Conservation (phyloP, 2,888 invertebrate genomes). For the Drosophila meridiana region DNA sequence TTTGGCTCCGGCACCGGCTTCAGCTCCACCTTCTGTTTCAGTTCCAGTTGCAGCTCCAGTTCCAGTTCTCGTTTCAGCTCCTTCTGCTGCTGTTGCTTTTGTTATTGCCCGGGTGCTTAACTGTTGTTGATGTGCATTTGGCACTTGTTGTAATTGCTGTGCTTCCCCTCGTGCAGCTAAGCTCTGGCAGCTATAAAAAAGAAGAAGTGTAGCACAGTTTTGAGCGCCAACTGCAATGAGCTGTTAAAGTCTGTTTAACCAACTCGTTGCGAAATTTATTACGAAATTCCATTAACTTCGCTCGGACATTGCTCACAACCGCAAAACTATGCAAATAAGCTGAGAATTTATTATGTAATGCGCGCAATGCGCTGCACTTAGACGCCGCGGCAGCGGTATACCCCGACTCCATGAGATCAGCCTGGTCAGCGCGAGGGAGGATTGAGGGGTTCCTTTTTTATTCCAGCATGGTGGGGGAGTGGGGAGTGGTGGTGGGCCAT, state of each 20-base stretch:
- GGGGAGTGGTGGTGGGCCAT: constrained; percentile 9
- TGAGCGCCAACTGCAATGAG: constrained; percentile 56
- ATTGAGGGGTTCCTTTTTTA: neutral
- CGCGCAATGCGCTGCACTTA: constrained; percentile 68
- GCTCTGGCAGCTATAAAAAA: constrained; percentile 18
- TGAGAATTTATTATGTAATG: constrained; percentile 78
- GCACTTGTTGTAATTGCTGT: constrained; percentile 78
- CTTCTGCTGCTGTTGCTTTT: constrained; percentile 5
- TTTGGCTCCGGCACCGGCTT: constrained; percentile 22
- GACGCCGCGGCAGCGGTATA: constrained; percentile 17
- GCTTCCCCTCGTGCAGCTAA: constrained; percentile 2
- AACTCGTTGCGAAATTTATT: constrained; percentile 74
- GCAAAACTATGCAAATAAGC: constrained; percentile 82
- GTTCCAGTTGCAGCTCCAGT: neutral
- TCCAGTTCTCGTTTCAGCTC: neutral
- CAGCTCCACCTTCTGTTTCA: neutral
- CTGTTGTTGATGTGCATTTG: constrained; percentile 80
- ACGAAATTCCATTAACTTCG: constrained; percentile 78
- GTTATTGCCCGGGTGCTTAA: constrained; percentile 30
- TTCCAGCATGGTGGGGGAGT: neutral
- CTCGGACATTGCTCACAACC: constrained; percentile 74
- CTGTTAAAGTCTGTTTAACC: constrained; percentile 68
- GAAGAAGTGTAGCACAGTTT: constrained; percentile 40
- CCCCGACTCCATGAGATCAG: constrained; percentile 7
- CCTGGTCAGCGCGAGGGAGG: neutral